phyloP scores from a whole-genome alignment of 2,797 vertebrate species.

The Liasis olivaceus region DNA sequence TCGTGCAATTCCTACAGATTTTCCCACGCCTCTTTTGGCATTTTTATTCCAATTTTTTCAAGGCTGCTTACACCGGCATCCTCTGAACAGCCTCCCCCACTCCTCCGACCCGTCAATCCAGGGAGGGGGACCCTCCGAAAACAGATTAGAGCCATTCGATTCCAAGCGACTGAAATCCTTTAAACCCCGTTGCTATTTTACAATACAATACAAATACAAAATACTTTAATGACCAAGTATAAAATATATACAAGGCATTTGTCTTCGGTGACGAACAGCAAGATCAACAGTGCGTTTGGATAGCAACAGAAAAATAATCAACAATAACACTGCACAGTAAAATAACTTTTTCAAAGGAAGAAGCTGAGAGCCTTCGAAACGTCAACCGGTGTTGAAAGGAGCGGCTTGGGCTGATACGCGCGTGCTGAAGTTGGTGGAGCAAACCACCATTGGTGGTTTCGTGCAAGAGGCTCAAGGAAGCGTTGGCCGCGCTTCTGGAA shows the following conservation, averaged over 20 bases:
- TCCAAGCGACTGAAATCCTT: neutral
- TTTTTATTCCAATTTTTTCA: neutral
- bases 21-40: neutral
- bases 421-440: no score
- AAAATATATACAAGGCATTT: no score
- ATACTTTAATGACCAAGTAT: no score
- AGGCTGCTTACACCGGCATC: neutral
- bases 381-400: neutral
- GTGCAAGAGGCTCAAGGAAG: no score
- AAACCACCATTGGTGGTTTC: no score
- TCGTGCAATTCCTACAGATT: neutral
- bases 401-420: accelerated
- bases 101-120: neutral
- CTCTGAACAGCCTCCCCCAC: neutral
- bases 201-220: neutral
- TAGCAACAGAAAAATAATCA: no score
- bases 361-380: neutral
- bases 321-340: no score
- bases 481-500: no score
- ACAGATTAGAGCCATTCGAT: neutral
- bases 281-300: no score
- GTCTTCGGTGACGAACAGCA: no score
- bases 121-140: neutral
- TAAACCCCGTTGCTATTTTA: neutral
- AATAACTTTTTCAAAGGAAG: no score